phyloP scores from a whole-genome alignment of 2,888 invertebrate genomes.

The Ophion ellenae region DNA sequence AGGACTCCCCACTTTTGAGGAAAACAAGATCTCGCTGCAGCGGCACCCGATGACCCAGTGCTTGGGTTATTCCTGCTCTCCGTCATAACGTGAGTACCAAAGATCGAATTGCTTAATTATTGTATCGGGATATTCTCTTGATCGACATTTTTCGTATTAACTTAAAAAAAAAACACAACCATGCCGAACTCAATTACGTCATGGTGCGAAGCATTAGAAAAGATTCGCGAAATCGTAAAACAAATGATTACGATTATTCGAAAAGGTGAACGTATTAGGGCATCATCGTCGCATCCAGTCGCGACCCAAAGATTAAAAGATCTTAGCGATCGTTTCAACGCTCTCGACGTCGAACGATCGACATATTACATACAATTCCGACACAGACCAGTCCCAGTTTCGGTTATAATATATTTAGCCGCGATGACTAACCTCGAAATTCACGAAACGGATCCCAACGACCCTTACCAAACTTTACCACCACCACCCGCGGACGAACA shows the following conservation, averaged over 20 bases:
- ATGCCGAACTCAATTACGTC: conserved; percentile 21
- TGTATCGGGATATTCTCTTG: neutral
- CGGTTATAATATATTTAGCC: conserved; percentile 42
- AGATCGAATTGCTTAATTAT: neutral
- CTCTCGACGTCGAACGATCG: conserved; percentile 31
- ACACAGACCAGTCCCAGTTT: conserved; percentile 17
- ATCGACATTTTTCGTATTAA: neutral
- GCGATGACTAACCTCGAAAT: conserved; percentile 29
- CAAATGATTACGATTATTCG: conserved; percentile 28
- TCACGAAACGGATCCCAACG: conserved; percentile 6
- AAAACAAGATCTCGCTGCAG: neutral
- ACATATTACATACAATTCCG: conserved; percentile 13
- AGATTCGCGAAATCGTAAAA: conserved; percentile 39
- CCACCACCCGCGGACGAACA: conserved; percentile 30
- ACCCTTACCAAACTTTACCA: conserved; percentile 17
- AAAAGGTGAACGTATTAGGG: conserved; percentile 1
- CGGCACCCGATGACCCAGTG: conserved; percentile 1
- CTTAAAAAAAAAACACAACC: neutral
- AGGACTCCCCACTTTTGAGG: neutral
- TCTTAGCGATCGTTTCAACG: neutral
- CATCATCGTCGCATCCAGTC: neutral
- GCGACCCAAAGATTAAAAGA: neutral
- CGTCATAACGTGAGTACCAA: conserved; percentile 28
- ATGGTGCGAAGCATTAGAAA: conserved; percentile 10
- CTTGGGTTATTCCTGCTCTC: conserved; percentile 32